Evolutionary conservation across 2,797 vertebrate genomes (phyloP), one percentile per base, ranked within the genome.

Genomic region (Phoebastria nigripes): DNA sequence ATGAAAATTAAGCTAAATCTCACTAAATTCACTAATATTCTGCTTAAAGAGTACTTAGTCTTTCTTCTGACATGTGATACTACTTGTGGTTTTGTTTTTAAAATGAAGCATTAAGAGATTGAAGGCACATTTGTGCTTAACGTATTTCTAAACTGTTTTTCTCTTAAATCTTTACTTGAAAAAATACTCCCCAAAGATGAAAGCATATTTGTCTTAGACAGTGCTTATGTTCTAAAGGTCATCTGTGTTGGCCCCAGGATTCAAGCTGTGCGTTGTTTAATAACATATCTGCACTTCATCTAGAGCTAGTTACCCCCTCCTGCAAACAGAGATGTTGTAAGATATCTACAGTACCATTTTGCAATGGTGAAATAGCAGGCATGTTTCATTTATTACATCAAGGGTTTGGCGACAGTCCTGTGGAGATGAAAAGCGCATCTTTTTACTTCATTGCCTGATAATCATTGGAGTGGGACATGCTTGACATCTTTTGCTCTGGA

Each of bases 321-420:
- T 96, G 97, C 97, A 98, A 98, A 98, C 98, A 97, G 98, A 98
- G 97, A 96, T 98, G 98, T 97, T 98, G 97, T 96, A 93, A 98
- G 97, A 95, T 97, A 97, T 96, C 97, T 97, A 82, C 94, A 93
- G 92, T 92, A 92, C 87, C 20, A 11, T 94, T 97, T 95, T 97
- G 95, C 96, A 73, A 55, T 81, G 90, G 73, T 94, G 93, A 90
- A 97, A 95, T 95, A 94, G 95, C 94, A 96, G 91, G 93, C 93
- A 61, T 96, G 84, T 97, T 98, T 97, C 96, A 92, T 97, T 97
- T 97, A 94, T 97, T 97, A 94, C 93, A 92, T 92, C 89, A 89
- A 84, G 92, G 89, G 19, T 67, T 97, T 97, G 97, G 93, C 82
- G 96, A 97, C 97, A 96, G 92, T 96, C 97, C 97, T 96, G 89